Conservation (phyloP, 2,888 invertebrate genomes). For the Candidula unifasciata region DNA sequence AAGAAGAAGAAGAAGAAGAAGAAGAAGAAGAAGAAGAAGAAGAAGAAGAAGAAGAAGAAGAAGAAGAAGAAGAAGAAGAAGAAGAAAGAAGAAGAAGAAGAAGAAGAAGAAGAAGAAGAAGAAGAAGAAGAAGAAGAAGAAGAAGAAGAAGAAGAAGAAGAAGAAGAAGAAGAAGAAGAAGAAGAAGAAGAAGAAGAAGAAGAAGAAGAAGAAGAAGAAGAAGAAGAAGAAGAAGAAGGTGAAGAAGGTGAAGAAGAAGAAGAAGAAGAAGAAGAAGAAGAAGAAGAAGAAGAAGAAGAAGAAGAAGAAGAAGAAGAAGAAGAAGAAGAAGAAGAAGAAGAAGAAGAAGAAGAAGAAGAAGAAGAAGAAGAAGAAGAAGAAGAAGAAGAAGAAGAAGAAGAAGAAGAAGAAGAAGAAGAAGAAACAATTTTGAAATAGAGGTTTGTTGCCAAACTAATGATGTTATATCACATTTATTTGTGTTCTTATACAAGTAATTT, state of each 20-base stretch:
- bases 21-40: neutral
- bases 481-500: too few relatives aligned
- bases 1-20: too few relatives aligned
- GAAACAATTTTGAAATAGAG: neutral
- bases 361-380: slow-evolving; percentile 42
- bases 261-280: too few relatives aligned
- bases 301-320: neutral
- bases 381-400: slow-evolving; percentile 41
- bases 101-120: too few relatives aligned
- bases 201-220: too few relatives aligned
- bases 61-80: neutral
- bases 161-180: too few relatives aligned
- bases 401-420: neutral
- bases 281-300: neutral
- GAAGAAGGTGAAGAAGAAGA: too few relatives aligned
- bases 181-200: too few relatives aligned
- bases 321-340: neutral
- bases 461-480: too few relatives aligned
- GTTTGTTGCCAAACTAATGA: too few relatives aligned
- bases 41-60: neutral
- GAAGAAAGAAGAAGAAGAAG: too few relatives aligned
- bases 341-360: slow-evolving; percentile 40
- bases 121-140: neutral
- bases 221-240: neutral
- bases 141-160: too few relatives aligned